A percentile compares a stretch with the other conserved stretches of the same genome.
Conservation (phyloP, 2,888 invertebrate species). For the Spisula subtruncata region DNA sequence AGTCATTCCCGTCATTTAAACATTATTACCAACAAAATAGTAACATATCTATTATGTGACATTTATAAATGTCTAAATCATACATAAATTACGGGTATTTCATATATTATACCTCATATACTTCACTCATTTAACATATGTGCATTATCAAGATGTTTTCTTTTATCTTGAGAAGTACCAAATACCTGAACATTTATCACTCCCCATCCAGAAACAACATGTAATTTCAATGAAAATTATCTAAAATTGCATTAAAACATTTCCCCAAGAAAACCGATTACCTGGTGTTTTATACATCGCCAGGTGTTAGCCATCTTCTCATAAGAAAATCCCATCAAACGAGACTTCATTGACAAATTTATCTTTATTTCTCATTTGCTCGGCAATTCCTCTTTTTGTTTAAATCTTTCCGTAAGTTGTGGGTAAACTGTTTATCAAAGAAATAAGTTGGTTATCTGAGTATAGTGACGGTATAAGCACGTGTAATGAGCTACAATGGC, state of each 20-base stretch:
- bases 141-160: background rate
- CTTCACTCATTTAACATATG: background rate
- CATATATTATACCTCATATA: too few relatives aligned
- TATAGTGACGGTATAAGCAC: background rate
- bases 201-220: background rate
- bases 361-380: constrained; percentile 20
- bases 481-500: constrained; percentile 4
- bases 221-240: constrained; percentile 26
- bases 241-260: constrained; percentile 27
- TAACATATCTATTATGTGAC: background rate
- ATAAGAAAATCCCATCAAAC: constrained; percentile 17
- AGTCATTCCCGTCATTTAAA: too few relatives aligned
- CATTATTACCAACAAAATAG: background rate
- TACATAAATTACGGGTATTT: background rate
- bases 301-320: constrained; percentile 15
- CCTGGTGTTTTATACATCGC: constrained; percentile 4
- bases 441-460: background rate
- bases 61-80: background rate
- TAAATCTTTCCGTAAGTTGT: constrained; percentile 25
- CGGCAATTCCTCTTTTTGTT: constrained; percentile 31
- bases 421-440: constrained; percentile 37
- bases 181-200: constrained; percentile 11
- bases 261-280: constrained; percentile 8
- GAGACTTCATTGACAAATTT: constrained; percentile 38
- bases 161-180: background rate